phyloP scores from a whole-genome alignment of 1,140 invertebrate genomes.

The Gryllus bimaculatus region DNA sequence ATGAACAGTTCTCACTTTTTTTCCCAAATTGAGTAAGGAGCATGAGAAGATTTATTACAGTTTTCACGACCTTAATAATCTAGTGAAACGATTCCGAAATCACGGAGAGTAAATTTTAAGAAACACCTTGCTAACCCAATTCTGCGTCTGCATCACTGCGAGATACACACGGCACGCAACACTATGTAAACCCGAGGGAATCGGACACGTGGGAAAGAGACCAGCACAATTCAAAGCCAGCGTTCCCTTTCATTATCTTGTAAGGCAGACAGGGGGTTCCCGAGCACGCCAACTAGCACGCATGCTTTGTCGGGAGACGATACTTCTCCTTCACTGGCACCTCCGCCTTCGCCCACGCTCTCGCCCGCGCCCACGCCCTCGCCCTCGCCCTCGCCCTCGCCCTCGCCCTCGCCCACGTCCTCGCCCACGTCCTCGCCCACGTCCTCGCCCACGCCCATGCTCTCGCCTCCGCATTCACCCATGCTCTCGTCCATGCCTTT shows the following conservation, averaged over 20 bases:
- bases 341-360: too few species aligned
- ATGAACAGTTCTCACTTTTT: neutral
- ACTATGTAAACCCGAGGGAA: neutral
- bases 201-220: constrained; percentile 2
- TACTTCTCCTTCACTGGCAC: too few species aligned
- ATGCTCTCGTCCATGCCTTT: too few species aligned
- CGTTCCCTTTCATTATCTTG: neutral
- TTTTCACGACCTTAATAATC: neutral
- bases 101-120: neutral
- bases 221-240: neutral
- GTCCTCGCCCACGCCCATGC: too few species aligned
- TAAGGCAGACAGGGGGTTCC: neutral
- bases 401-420: too few species aligned
- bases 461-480: too few species aligned
- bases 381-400: too few species aligned
- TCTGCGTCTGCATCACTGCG: neutral
- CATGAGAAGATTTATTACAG: neutral
- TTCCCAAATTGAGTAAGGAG: neutral
- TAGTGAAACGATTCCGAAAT: neutral
- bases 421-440: too few species aligned
- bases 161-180: neutral
- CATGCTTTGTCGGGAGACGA: neutral
- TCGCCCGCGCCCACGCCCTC: too few species aligned
- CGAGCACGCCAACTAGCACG: neutral
- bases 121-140: neutral